Conservation (phyloP, 2,888 invertebrate species). For the Pardosa pseudoannulata region DNA sequence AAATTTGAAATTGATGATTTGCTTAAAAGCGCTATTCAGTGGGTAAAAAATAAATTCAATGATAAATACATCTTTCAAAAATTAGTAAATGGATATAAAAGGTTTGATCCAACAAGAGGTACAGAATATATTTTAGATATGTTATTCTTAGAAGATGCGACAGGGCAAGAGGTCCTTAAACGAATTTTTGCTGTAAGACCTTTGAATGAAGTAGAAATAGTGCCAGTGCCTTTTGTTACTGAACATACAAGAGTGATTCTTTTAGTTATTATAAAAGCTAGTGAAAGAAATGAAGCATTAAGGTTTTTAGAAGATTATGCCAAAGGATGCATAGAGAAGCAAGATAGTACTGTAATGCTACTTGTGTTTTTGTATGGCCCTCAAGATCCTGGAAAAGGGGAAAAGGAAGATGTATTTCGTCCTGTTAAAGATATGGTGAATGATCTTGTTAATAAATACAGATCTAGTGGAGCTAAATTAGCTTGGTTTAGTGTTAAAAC, state of each 20-base stretch:
- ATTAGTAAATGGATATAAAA: conserved; percentile 83
- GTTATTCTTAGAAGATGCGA: conserved; percentile 75
- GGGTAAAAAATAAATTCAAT: conserved; percentile 75
- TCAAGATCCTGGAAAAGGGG: conserved; percentile 82
- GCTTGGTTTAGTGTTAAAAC: conserved; percentile 78
- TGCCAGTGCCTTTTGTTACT: conserved; percentile 96
- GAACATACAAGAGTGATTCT: conserved; percentile 90
- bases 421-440: conserved; percentile 83
- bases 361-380: conserved; percentile 82
- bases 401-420: conserved; percentile 81
- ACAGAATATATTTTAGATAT: conserved; percentile 89
- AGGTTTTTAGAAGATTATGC: conserved; percentile 86
- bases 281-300: conserved; percentile 80
- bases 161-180: conserved; percentile 73
- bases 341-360: conserved; percentile 87
- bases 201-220: conserved; percentile 90
- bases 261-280: conserved; percentile 83
- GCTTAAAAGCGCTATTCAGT: conserved; percentile 76
- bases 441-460: conserved; percentile 83
- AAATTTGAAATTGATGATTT: conserved; percentile 84
- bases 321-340: conserved; percentile 84
- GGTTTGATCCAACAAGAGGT: conserved; percentile 89
- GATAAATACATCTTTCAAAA: conserved; percentile 76
- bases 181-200: conserved; percentile 89
- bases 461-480: conserved; percentile 83